Evolutionary conservation across 2,113 vertebrate genomes (phyloP), one percentile per base, ranked within the genome.

Genomic region (Sinosuthora webbiana): DNA sequence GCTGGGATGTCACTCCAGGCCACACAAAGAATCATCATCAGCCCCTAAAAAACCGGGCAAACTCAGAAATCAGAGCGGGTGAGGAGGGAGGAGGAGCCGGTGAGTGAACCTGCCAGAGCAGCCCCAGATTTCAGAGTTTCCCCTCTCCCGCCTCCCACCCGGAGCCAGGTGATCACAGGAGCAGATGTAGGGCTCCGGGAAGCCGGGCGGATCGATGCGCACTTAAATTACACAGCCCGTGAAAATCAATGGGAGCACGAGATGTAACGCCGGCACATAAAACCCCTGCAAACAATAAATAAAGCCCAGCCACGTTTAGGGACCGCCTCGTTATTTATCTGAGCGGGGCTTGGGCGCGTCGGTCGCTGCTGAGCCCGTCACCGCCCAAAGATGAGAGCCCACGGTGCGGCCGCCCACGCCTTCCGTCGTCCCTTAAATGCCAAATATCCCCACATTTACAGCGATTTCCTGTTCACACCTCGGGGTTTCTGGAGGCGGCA

Each of bases 141-240:
- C 59, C 83, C 59, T 64, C 14, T 14, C 35, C 16, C 33, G 53
- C 64, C 67, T 70, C 64, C 3, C 80, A 11, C 35, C 76, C 77
- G 42, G 41, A 75, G 87, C 81, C 81, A 76, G 60, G 81, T n/a
- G 84, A 87, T 68, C 56, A 39, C 69, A 94, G 87, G 55, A 93
- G 59, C 92, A 96, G 87, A 87, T 94, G 95, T 31, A 59, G 87
- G 86, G 73, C 52, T 60, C 87, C 31, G 76, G 18, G 67, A 71
- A 78, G 73, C 55, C 60, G 41, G 41, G 87, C 93, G 95, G 94
- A 96, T 96, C 93, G 93, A 94, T 60, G 77, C 47, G 33, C 56
- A 56, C 47, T 83, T 91, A 91, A 95, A 94, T 95, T 75, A 89
- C 87, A 84, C 81, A 89, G 76, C 65, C 56, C 70, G 47, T 75